Evolutionary conservation across 92 coral and sea anemone species (phyloP), one percentile per base, ranked within the genome.

Genomic region (Umimayanthus kanabou): DNA sequence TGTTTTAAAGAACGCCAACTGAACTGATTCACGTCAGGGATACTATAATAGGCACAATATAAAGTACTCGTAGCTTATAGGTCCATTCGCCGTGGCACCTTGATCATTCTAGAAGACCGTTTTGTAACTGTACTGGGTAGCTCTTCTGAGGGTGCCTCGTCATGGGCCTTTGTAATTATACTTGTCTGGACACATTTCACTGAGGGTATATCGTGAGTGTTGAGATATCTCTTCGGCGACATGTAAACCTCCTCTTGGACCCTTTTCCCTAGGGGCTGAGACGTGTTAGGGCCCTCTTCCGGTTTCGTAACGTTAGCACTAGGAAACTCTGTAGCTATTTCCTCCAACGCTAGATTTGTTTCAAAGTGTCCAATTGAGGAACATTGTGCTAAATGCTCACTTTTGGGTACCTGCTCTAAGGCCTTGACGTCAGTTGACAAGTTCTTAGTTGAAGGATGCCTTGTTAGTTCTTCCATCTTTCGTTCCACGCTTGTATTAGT

Each of bases 71-170:
- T 4, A 70, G 67, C 45, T 82, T 83, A 83, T 25, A 83, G 66
- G 87, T 83, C 87, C 87, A 83, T 70, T 11, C 87, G 87, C 29
- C 66, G 39, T 28, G 87, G 87, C 58, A n/a, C 67, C 39, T 47
- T 83, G 66, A 83, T 22, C 65, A 42, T 70, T 70, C 87, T 83
- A n/a, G 42, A 4, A 4, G 87, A 26, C 78, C 87, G 40, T 20
- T 83, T 70, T 8, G 26, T 43, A 49, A 9, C 61, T 69, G 74
- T 39, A 72, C 39, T 18, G 15, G 66, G 45, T 70, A 49, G 77
- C 78, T 47, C 87, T 22, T 83, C 79, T 49, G 77, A 47, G 64
- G 87, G 33, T 25, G 87, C 79, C 40, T 83, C 78, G 22, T 83
- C 87, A 4, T 25, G 43, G 87, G 67, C 87, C 87, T 83, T 70